Evolutionary conservation across 2,888 invertebrate species (phyloP).

Genomic region (Apamea anceps): DNA sequence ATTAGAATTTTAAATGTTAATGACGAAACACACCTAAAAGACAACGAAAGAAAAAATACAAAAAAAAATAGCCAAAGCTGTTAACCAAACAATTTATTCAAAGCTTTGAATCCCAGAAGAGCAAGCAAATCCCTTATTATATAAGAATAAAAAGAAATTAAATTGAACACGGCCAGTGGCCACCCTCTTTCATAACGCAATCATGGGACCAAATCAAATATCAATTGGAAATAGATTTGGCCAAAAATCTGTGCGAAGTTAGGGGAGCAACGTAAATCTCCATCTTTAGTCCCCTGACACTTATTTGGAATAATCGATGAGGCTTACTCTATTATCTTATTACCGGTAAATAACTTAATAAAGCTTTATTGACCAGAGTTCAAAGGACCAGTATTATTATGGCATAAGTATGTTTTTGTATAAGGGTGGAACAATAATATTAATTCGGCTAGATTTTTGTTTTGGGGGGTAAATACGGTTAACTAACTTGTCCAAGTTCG

Average conservation of each 20-base stretch:
- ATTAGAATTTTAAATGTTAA: not conserved
- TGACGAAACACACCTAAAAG: not conserved
- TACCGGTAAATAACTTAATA: conserved; percentile 64
- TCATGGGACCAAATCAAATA: conserved; percentile 69
- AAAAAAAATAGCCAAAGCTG: conserved; percentile 11
- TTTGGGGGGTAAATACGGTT: not conserved
- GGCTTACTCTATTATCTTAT: conserved; percentile 63
- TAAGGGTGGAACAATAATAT: conserved; percentile 2
- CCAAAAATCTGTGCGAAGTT: conserved; percentile 67
- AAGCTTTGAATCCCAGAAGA: conserved; percentile 48
- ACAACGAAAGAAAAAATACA: not conserved
- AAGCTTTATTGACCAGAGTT: conserved; percentile 39
- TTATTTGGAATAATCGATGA: conserved; percentile 67
- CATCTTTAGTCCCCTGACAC: conserved; percentile 67
- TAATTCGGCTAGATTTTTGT: not conserved
- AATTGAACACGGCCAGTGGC: conserved; percentile 61
- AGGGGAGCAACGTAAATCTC: conserved; percentile 66
- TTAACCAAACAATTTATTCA: conserved; percentile 49
- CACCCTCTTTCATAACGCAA: conserved; percentile 67
- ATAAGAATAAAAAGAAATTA: conserved; percentile 59
- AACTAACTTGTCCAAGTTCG: not conserved
- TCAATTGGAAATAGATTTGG: conserved; percentile 71
- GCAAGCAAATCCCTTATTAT: conserved; percentile 56
- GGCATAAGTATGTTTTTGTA: conserved; percentile 3
- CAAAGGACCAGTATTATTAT: conserved; percentile 6